Evolutionary conservation across 2,888 invertebrate genomes (phyloP), one percentile per base, ranked within the genome.

Genomic region (Zaprionus lineosus): DNA sequence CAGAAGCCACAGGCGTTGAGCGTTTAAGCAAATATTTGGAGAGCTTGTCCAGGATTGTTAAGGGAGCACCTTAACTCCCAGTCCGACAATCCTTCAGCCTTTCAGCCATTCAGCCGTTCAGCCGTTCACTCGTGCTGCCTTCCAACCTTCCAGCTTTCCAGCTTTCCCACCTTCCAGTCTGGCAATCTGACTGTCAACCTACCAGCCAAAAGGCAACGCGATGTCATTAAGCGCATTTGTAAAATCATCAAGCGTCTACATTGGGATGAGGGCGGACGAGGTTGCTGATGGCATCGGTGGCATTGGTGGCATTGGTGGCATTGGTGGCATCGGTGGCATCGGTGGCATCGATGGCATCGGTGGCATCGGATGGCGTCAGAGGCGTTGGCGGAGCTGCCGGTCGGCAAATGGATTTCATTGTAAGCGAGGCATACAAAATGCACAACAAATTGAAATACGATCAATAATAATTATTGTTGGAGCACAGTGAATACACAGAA

Each of bases 391-490:
- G 8, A 24, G 39, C 28, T 40, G 67, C 33, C 50, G 37, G 55
- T 37, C 52, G 50, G 44, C 44, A 76, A 76, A 76, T 68, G 77
- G 73, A 74, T 75, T 74, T 72, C 53, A 67, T 67, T 68, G 71
- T 78, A 68, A 56, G 62, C 52, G 59, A 59, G 59, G 63, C 63
- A 57, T 73, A 64, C 66, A 59, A 52, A 68, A 59, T 77, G 78
- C 74, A 70, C 78, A 82, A 71, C 84, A 78, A 83, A 78, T 78
- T 78, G 84, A 84, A 81, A 83, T 68, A 46, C 84, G 82, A 86
- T 86, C 85, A 87, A 85, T 87, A 84, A 87, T 87, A 86, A 85
- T 85, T 87, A 87, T 77, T 75, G 66, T 62, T 69, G 78, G 55
- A 50, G 70, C 66, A 76, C 69, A 81, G 70, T 65, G 77, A 77